A percentile compares a stretch with the other conserved stretches of the same genome.
Evolutionary conservation across 1,140 invertebrate species (phyloP).

Genomic region (Campoletis sonorensis): DNA sequence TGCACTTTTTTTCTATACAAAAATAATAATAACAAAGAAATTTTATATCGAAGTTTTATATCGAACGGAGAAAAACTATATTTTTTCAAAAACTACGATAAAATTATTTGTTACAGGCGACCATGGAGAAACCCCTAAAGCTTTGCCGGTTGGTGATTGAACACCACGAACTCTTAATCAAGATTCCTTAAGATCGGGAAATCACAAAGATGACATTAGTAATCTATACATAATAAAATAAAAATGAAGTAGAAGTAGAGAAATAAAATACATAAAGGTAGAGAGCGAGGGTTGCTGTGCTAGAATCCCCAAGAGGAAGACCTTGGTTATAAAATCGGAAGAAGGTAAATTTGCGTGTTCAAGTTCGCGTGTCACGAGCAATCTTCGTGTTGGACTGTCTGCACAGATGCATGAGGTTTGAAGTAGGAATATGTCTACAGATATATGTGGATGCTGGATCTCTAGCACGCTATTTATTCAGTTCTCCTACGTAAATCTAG

Average conservation of each 20-base stretch:
- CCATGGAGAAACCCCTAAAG: slow-evolving; percentile 57
- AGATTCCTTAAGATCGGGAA: slow-evolving; percentile 16
- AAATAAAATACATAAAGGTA: not conserved
- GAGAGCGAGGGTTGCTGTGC: not conserved
- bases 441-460: not conserved
- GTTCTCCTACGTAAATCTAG: not conserved
- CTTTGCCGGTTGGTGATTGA: slow-evolving; percentile 55
- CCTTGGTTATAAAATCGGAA: slow-evolving; percentile 1
- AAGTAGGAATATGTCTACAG: not conserved
- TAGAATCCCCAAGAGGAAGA: not conserved
- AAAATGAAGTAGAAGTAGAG: not conserved
- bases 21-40: not conserved
- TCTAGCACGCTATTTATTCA: slow-evolving; percentile 31
- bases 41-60: not conserved
- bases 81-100: no score
- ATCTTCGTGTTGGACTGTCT: slow-evolving; percentile 21
- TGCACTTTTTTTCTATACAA: not conserved
- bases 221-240: not conserved
- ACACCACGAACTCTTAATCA: slow-evolving; percentile 48
- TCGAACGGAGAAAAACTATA: no score
- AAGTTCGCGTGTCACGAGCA: slow-evolving; percentile 42
- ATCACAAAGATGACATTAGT: slow-evolving; percentile 37
- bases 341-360: slow-evolving; percentile 37
- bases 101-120: slow-evolving; percentile 50
- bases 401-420: not conserved